Base-by-base conservation (phyloP, 2,113 vertebrate species). In the Prunella fulvescens region DNA sequence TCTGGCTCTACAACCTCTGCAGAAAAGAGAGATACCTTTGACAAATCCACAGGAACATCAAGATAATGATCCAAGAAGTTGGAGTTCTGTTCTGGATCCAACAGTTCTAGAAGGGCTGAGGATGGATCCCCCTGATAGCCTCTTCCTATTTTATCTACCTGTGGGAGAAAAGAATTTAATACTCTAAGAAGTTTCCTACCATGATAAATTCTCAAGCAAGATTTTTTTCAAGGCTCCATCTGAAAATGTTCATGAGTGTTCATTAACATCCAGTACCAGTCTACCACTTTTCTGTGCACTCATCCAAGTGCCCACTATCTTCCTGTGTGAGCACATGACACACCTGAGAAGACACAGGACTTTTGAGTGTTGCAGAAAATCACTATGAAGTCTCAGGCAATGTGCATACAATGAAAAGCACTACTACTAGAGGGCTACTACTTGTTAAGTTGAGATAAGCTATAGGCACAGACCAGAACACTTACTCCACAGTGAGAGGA, bases 121-220 rank as follows among this genome's bases (percentile, higher is more conserved):
- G 99, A 99, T 3, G 99, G 99, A 96, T 99, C 99, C 1, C 99
- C 99, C 80, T 99, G 99, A 96, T 99, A 99, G 48, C 99, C 99
- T 58, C 99, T 98, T n/a, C 99, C 99, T 3, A 99, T 99, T 96
- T 99, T 99, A 97, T 99, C 99, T 82, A 99, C 99, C 99, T 99
- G 90, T 11, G 23, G 29, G 31, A 76, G 26, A 92, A 54, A 81
- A 60, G 26, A 20, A 33, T 58, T 33, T 81, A 76, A 73, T 24
- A 11, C 19, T 44, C 15, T 9, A 50, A 50, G 35, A 90, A 44
- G 15, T 51, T 74, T 78, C 37, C 61, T n/a, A 83, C 19, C 44
- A 62, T 4, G 26, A 60, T 39, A 35, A 72, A 79, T 58, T 70
- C n/a, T 74, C 28, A 57, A 5, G 2, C 19, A 69, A 39, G 54